These are phyloP conservation scores for Drosophila pachea DNA, from an alignment of 1,140 invertebrate species.

Conservation along the genomic window DNA sequence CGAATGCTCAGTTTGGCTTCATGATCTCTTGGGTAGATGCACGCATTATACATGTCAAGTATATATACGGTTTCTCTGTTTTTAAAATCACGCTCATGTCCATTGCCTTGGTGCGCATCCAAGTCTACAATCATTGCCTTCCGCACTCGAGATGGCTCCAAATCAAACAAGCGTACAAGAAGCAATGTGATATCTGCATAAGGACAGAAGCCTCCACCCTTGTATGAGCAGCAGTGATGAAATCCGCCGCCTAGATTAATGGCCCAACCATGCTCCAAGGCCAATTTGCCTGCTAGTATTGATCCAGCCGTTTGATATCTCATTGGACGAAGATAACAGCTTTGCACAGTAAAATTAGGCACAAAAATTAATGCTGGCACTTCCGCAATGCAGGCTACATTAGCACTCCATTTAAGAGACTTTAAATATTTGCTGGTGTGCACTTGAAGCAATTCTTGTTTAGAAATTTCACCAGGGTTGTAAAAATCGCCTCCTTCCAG, in stretches of 20 bases:
- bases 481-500: slow-evolving; percentile 80
- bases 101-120: slow-evolving; percentile 95
- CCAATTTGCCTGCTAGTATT: slow-evolving; percentile 88
- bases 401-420: slow-evolving; percentile 86
- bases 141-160: slow-evolving; percentile 80
- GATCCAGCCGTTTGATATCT: slow-evolving; percentile 91
- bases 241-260: slow-evolving; percentile 95
- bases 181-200: slow-evolving; percentile 93
- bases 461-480: slow-evolving; percentile 84
- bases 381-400: slow-evolving; percentile 89
- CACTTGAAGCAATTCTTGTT: slow-evolving; percentile 85
- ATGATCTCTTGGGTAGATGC: slow-evolving; percentile 89
- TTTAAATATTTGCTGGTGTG: slow-evolving; percentile 87
- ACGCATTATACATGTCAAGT: slow-evolving; percentile 91
- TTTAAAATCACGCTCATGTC: slow-evolving; percentile 90
- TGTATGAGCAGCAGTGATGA: slow-evolving; percentile 87
- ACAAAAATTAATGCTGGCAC: slow-evolving; percentile 86
- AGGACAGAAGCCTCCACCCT: slow-evolving; percentile 91
- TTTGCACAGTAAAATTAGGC: slow-evolving; percentile 89
- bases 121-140: slow-evolving; percentile 92
- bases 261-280: slow-evolving; percentile 89
- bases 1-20: slow-evolving; percentile 87
- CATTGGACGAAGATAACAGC: slow-evolving; percentile 87
- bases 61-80: slow-evolving; percentile 88
- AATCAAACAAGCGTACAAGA: slow-evolving; percentile 84